Conservation (phyloP, 2,113 vertebrate species). For the Lepidiolamprologus cunningtoni region DNA sequence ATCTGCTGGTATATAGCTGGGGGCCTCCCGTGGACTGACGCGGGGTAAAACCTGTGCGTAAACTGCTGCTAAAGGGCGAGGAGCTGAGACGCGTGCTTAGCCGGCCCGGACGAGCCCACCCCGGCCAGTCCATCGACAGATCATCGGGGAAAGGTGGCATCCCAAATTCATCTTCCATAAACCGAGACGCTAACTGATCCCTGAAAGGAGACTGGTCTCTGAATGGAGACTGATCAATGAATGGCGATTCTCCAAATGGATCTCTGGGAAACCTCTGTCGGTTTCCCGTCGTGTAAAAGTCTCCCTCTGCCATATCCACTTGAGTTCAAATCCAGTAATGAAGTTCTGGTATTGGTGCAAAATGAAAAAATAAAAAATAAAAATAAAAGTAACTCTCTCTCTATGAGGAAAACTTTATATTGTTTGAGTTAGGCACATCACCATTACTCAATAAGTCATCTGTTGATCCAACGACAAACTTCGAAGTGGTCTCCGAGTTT, state of each 20-base stretch:
- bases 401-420: background rate
- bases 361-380: background rate
- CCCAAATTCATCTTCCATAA: constrained; percentile 92
- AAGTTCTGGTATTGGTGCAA: background rate
- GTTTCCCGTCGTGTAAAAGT: constrained; percentile 73
- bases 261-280: constrained; percentile 80
- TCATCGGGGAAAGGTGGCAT: constrained; percentile 86
- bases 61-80: constrained; percentile 76
- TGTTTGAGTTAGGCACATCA: constrained; percentile 2
- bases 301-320: constrained; percentile 86
- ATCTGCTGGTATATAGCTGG: constrained; percentile 69
- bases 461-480: background rate
- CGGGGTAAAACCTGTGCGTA: constrained; percentile 75
- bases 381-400: rapidly evolving
- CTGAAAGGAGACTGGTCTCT: constrained; percentile 80
- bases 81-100: constrained; percentile 71
- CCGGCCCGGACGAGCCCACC: constrained; percentile 86
- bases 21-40: constrained; percentile 69
- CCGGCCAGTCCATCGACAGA: constrained; percentile 86
- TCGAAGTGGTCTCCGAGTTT: background rate
- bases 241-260: constrained; percentile 82
- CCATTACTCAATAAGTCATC: background rate
- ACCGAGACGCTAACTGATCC: constrained; percentile 81
- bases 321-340: background rate
- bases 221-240: constrained; percentile 69